Evolutionary conservation across 2,888 invertebrate genomes (phyloP).

Genomic region (Augiades crinisus): DNA sequence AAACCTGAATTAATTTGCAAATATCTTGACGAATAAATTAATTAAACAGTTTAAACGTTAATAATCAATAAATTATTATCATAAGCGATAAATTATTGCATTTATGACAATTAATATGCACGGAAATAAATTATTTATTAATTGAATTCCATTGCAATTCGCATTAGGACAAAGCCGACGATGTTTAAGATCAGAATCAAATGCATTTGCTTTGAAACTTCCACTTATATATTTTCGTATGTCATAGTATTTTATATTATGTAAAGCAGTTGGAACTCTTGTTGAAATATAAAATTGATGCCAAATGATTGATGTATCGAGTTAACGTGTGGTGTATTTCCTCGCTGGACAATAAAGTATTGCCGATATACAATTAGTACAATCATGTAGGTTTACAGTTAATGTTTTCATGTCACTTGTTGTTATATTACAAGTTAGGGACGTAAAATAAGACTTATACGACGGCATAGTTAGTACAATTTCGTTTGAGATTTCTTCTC

Average conservation of each 20-base stretch:
- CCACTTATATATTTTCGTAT: slow-evolving; percentile 14
- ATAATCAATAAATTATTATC: not conserved
- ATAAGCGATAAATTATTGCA: too few relatives aligned
- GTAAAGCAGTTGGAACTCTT: not conserved
- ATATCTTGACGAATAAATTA: not conserved
- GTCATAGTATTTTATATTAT: not conserved
- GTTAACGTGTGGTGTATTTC: slow-evolving; percentile 4
- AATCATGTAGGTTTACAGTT: not conserved
- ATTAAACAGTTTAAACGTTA: not conserved
- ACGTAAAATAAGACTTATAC: not conserved
- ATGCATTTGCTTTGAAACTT: not conserved
- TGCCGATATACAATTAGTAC: slow-evolving; percentile 16
- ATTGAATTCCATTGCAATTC: not conserved
- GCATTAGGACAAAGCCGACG: not conserved
- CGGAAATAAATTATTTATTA: too few relatives aligned
- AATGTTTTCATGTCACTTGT: not conserved
- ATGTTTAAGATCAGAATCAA: not conserved
- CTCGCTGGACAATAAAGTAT: slow-evolving; percentile 19
- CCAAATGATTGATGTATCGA: slow-evolving; percentile 11
- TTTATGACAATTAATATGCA: too few relatives aligned
- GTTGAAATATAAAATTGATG: not conserved
- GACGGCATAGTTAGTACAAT: not conserved
- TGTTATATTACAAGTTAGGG: not conserved
- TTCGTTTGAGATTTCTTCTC: too few relatives aligned
- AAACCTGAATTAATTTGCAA: not conserved